Evolutionary conservation across 2,797 vertebrate genomes (phyloP), one percentile per base, ranked within the genome.

Genomic region (Danio aesculapii): DNA sequence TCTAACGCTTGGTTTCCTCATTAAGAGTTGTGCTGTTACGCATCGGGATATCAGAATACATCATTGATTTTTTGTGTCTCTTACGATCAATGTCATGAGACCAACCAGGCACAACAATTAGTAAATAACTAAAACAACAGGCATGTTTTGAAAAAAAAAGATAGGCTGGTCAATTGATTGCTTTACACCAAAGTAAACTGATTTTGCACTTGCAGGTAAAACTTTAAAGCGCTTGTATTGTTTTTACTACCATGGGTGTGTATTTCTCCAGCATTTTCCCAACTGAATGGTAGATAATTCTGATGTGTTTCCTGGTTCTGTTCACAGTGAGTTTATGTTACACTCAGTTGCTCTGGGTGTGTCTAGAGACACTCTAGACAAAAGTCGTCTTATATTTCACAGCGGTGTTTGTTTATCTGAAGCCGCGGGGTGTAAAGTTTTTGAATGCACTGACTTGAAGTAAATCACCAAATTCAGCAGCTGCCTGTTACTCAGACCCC

Each of bases 321-420:
- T 47, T 78, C 21, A 78, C 30, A 50, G 46, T 9, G 16, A 21
- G 66, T 46, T 41, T 58, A 17, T 30, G 46, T 74, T 17, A 47
- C 10, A 52, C 10, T 49, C 72, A 63, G 14, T 62, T 14, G 3
- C 47, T 61, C 57, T 57, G 78, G 86, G 86, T 17, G 86, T 85
- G 82, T 64, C 68, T 16, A 75, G 39, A 83, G 68, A 58, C 39
- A 46, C 41, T 66, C 52, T 12, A 79, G 39, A 83, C 83, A 82
- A 82, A 59, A 52, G 46, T 17, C 41, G 19, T 74, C 68, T 85
- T 74, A 70, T 4, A 7, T 87, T 87, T 83, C 85, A 83, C 59
- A 5, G 43, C 1, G 43, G 7, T 14, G 14, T 41, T 61, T 62
- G 30, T 83, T 72, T 71, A 75, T 50, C 30, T 57, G 68, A 39